Base-by-base conservation (phyloP, 2,797 vertebrate genomes). In the Mormyrus hasselquistii region DNA sequence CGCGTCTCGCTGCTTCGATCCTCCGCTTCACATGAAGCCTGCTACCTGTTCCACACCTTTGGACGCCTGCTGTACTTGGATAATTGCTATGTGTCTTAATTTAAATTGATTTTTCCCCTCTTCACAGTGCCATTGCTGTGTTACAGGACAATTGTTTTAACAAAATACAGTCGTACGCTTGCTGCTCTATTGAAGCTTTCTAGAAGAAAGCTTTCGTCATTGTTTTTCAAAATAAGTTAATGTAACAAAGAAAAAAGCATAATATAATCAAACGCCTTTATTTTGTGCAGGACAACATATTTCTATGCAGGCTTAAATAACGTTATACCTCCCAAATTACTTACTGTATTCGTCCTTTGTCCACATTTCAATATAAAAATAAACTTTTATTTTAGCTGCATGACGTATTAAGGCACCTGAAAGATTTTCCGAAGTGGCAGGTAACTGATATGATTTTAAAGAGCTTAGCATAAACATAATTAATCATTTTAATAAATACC, bases 301-400 rank as follows among this genome's bases (percentile, higher is more conserved):
- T 47, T 47, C 19, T 41, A 10, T n/a, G 76, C 22, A 82, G 12
- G 2, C 7, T 47, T 82, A 82, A 82, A 82, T 82, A 82, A 82
- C 76, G n/a, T 41, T 19, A 79, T 44, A 47, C 19, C 19, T 47
- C 16, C 19, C 19, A 47, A 47, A 47, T n/a, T 82, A 44, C 38
- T 79, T 47, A 65, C 59, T 82, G 76, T 47, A 82, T 82, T 82
- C 12, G 19, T 82, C 76, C 19, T 44, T 47, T 47, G 76, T 82
- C 76, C 41, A 82, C 41, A 82, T 82, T 47, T 82, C 41, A 82
- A 82, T 82, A 82, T 41, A 82, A 82, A 82, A 82, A 82, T 82
- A 82, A 82, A 82, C 16, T 47, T 38, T 38, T n/a, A 22, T 82
- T 82, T 82, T 82, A 44, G 76, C 41, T 82, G 41, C 38, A 82